phyloP scores from a whole-genome alignment of 2,797 vertebrate species.

The Leucoraja ocellata region DNA sequence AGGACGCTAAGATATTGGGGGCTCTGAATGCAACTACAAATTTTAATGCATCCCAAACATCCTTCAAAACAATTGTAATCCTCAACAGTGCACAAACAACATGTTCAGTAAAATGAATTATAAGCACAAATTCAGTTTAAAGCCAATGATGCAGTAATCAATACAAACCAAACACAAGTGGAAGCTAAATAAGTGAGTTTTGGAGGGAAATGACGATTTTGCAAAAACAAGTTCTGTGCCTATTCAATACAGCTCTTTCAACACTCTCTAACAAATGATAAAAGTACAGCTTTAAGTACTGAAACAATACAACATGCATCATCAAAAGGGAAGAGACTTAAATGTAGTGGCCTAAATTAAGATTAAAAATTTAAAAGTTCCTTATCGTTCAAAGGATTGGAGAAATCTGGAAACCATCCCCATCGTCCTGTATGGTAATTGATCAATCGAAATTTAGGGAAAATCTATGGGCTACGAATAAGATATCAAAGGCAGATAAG shows the following conservation, averaged over 20 bases:
- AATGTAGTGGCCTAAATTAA: background rate
- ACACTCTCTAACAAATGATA: background rate
- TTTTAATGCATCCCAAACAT: too few relatives aligned
- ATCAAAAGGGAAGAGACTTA: background rate
- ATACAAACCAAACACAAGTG: background rate
- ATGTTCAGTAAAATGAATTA: too few relatives aligned
- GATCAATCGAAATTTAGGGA: background rate
- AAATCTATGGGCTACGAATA: background rate
- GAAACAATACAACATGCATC: background rate
- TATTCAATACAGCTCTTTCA: background rate
- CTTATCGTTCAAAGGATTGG: background rate
- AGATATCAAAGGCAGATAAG: background rate
- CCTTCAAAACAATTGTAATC: too few relatives aligned
- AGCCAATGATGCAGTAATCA: background rate
- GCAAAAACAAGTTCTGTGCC: background rate
- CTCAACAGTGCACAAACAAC: too few relatives aligned
- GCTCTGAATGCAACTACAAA: too few relatives aligned
- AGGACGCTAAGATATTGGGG: too few relatives aligned
- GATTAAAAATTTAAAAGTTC: background rate
- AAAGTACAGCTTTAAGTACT: background rate
- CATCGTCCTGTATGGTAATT: background rate
- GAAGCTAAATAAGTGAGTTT: background rate
- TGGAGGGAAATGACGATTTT: background rate
- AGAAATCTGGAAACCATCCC: background rate
- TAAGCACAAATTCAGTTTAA: too few relatives aligned